phyloP scores from a whole-genome alignment of 2,888 invertebrate species.

The Trachelus tabidus region DNA sequence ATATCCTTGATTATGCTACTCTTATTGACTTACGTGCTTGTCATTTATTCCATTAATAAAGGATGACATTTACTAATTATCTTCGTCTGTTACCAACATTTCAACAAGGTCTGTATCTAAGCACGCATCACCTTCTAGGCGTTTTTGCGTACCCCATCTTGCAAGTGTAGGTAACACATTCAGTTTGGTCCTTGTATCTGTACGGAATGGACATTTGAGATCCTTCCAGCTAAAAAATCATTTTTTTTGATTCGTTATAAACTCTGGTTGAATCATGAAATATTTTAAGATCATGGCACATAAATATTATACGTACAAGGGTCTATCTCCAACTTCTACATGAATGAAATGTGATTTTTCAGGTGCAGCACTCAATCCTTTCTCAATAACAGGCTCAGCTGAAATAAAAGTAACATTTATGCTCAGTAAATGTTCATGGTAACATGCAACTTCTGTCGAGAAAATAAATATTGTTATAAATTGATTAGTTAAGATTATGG shows the following conservation, averaged over 20 bases:
- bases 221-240: constrained; percentile 82
- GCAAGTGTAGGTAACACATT: constrained; percentile 86
- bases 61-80: constrained; percentile 55
- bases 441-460: neutral
- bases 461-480: neutral
- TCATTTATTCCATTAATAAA: neutral
- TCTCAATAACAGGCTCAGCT: constrained; percentile 84
- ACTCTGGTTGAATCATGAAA: neutral
- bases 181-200: constrained; percentile 76
- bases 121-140: constrained; percentile 83
- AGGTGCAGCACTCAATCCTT: constrained; percentile 73
- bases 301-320: constrained; percentile 72
- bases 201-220: constrained; percentile 82
- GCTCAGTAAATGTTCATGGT: neutral
- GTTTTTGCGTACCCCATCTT: constrained; percentile 81
- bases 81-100: constrained; percentile 83
- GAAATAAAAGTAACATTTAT: constrained; percentile 39
- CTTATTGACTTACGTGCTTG: neutral
- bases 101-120: constrained; percentile 79
- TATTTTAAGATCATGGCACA: neutral
- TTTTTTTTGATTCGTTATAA: neutral
- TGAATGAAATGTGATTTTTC: constrained; percentile 76
- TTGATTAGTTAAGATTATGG: neutral
- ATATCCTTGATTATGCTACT: neutral
- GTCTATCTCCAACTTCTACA: constrained; percentile 82